Conservation (phyloP, 2,888 invertebrate genomes). For the Plebejus anna region DNA sequence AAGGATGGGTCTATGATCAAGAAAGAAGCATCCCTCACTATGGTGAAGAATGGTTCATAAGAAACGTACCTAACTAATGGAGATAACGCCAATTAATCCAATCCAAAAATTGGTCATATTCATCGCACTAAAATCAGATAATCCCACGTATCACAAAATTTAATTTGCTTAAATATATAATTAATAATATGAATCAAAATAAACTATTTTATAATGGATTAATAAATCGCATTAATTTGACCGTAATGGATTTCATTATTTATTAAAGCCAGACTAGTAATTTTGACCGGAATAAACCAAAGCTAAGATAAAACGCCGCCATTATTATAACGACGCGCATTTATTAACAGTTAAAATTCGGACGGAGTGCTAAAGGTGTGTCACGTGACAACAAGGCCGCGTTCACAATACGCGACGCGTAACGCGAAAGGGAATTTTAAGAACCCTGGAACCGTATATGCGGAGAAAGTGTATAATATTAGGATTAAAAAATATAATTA, state of each 20-base stretch:
- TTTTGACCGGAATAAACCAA: slow-evolving; percentile 33
- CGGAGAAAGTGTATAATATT: too few species aligned
- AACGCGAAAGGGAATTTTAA: neutral
- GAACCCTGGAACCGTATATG: too few species aligned
- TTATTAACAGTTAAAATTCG: slow-evolving; percentile 42
- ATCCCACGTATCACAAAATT: neutral
- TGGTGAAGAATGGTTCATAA: too few species aligned
- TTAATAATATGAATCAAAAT: slow-evolving; percentile 2
- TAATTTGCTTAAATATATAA: neutral
- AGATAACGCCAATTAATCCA: neutral
- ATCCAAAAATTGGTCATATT: neutral
- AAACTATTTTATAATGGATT: slow-evolving; percentile 13
- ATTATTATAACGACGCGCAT: slow-evolving; percentile 40
- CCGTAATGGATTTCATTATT: slow-evolving; percentile 35
- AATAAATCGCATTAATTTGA: slow-evolving; percentile 30
- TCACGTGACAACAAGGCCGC: slow-evolving; percentile 46
- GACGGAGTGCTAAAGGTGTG: slow-evolving; percentile 42
- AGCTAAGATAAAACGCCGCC: slow-evolving; percentile 39
- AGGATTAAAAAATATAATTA: too few species aligned
- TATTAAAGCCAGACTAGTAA: slow-evolving; percentile 31
- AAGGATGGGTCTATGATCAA: neutral
- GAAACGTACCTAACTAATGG: too few species aligned
- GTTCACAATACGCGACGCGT: neutral
- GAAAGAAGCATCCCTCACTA: too few species aligned
- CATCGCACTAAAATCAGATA: neutral